Base-by-base conservation (phyloP, 2,113 vertebrate genomes). In the Clarias gariepinus region DNA sequence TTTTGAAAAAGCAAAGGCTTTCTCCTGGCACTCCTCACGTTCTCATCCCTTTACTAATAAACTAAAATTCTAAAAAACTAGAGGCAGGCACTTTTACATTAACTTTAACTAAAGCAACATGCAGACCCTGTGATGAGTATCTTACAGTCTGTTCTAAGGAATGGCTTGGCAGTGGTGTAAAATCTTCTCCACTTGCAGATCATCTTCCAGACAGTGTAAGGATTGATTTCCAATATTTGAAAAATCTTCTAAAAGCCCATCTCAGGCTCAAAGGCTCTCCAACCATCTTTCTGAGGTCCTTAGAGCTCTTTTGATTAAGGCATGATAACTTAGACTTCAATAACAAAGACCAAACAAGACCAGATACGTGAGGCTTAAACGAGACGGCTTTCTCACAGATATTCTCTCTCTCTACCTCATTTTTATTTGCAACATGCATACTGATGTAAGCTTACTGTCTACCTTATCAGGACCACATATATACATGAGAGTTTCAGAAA, bases 211-310 rank as follows among this genome's bases (percentile, higher is more conserved):
- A 47, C 15, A 33, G 57, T 23, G 28, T 28, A 81, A 61, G 60
- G 79, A 81, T 61, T 61, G 53, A 81, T 81, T 81, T 81, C 79
- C n/a, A 81, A 81, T 81, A 53, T 77, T 55, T n/a, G 52, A 41
- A 0, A 53, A 77, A 77, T 53, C 47, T 52, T 8, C 47, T 77
- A 25, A 53, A 77, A 77, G 9, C 73, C 57, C 57, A 3, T 58
- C 16, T 19, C 18, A 58, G 57, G 18, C 57, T 58, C 57, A 15
- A 47, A 47, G 47, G 47, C 47, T 47, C 47, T 47, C 47, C 47
- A 47, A 47, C 57, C 57, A 16, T 16, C 57, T 58, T 58, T 15
- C 57, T 58, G 16, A 58, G 57, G 15, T 19, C 18, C 57, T 16
- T 15, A 19, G 57, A 58, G 57, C 57, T 18, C 57, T 58, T 58